These are phyloP conservation scores for Pantelozetes paolii DNA, from an alignment of 2,888 invertebrate species.

Conservation along the genomic window DNA sequence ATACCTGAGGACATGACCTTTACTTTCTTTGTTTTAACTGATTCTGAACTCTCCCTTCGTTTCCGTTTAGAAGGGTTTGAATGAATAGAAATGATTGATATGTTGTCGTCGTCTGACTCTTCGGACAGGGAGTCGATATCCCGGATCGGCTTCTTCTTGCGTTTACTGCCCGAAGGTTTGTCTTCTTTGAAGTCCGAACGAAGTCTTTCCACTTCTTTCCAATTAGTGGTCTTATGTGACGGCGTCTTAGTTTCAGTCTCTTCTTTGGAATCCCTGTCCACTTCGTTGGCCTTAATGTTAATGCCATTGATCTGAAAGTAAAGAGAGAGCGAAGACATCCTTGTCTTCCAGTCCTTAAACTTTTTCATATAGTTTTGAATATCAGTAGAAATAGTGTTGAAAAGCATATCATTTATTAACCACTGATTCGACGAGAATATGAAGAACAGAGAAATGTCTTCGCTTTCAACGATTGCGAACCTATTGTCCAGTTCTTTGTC, in stretches of 20 bases:
- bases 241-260: background rate
- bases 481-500: background rate
- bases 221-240: background rate
- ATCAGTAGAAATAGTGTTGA: background rate
- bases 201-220: constrained; percentile 15
- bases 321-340: background rate
- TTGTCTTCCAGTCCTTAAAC: constrained; percentile 5
- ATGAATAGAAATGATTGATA: background rate
- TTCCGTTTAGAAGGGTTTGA: background rate
- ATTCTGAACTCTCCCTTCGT: background rate
- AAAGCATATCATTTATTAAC: background rate
- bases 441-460: background rate
- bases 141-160: background rate
- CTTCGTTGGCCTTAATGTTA: constrained; percentile 11
- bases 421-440: constrained; percentile 14
- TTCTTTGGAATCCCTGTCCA: background rate
- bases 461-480: background rate
- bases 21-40: background rate
- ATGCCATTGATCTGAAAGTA: constrained; percentile 23
- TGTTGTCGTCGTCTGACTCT: background rate
- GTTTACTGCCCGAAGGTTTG: background rate
- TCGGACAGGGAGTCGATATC: background rate
- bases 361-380: background rate
- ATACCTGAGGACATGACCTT: too few relatives aligned
- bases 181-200: background rate